Conservation (phyloP, 64 coral and sea anemone species). For the Actinia tenebrosa region DNA sequence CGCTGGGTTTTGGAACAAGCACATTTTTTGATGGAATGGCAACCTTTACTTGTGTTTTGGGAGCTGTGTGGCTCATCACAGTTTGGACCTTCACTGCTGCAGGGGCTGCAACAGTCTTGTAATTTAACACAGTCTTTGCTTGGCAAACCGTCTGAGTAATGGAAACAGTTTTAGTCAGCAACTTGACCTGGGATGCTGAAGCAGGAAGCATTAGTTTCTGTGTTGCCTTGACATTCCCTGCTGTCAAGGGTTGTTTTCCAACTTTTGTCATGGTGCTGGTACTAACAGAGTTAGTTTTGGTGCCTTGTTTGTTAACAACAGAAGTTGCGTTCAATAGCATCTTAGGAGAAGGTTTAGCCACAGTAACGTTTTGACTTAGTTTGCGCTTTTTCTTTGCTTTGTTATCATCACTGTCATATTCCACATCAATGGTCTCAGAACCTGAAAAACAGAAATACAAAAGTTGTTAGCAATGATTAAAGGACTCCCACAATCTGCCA, state of each 20-base stretch:
- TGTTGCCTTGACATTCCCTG: conserved; percentile 43
- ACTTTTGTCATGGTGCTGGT: conserved; percentile 87
- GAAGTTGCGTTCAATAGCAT: conserved; percentile 45
- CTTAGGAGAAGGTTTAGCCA: conserved; percentile 68
- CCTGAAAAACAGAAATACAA: not conserved
- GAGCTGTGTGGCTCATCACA: conserved; percentile 46
- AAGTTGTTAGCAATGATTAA: no score
- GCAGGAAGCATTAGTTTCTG: conserved; percentile 53
- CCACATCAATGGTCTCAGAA: conserved; percentile 14
- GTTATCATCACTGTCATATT: conserved; percentile 57
- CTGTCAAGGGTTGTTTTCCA: conserved; percentile 54
- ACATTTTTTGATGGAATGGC: conserved; percentile 48
- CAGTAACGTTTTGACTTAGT: conserved; percentile 42
- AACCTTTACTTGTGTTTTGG: conserved; percentile 65
- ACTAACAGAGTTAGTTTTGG: conserved; percentile 75
- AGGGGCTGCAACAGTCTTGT: conserved; percentile 72
- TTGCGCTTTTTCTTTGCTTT: conserved; percentile 72
- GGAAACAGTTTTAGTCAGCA: conserved; percentile 81
- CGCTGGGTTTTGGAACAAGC: conserved; percentile 21
- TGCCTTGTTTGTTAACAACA: conserved; percentile 48
- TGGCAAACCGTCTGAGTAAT: conserved; percentile 70
- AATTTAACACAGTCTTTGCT: conserved; percentile 73
- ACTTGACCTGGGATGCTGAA: conserved; percentile 83
- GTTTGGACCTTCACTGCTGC: conserved; percentile 75
- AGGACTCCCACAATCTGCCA: no score